Evolutionary conservation across 2,888 invertebrate species (phyloP).

Genomic region (Acanthacorydalis orientalis): DNA sequence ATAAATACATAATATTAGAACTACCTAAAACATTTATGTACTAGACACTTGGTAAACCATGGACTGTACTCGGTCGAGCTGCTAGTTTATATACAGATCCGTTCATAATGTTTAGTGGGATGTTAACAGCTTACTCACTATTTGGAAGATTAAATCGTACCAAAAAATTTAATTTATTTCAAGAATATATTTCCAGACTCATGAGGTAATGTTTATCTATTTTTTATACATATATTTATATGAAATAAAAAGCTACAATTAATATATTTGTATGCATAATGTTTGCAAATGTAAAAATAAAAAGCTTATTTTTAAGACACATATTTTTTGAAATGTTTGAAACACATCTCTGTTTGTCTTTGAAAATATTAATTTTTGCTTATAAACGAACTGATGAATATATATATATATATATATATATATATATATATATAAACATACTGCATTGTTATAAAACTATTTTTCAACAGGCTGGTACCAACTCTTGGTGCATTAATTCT

Average conservation of each 20-base stretch:
- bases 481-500: slow-evolving; percentile 44
- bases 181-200: slow-evolving; percentile 44
- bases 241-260: not conserved
- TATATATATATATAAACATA: slow-evolving; percentile 1
- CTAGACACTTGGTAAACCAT: slow-evolving; percentile 41
- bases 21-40: too few species aligned
- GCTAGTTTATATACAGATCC: slow-evolving; percentile 56
- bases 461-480: slow-evolving; percentile 35
- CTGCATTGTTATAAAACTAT: slow-evolving; percentile 2
- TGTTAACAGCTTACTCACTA: slow-evolving; percentile 44
- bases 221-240: not conserved
- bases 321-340: too few species aligned
- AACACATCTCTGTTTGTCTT: too few species aligned
- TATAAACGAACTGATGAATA: too few species aligned
- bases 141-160: slow-evolving; percentile 36
- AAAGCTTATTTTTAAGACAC: too few species aligned
- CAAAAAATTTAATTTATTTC: slow-evolving; percentile 33
- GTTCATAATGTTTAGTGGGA: slow-evolving; percentile 51
- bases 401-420: slow-evolving; percentile 3
- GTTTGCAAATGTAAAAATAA: not conserved
- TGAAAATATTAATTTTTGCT: too few species aligned
- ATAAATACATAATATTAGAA: too few species aligned
- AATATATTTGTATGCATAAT: not conserved
- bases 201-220: slow-evolving; percentile 24
- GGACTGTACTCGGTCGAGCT: slow-evolving; percentile 48